Evolutionary conservation across 2,113 vertebrate species (phyloP), one percentile per base, ranked within the genome.

Genomic region (Scatophagus argus): DNA sequence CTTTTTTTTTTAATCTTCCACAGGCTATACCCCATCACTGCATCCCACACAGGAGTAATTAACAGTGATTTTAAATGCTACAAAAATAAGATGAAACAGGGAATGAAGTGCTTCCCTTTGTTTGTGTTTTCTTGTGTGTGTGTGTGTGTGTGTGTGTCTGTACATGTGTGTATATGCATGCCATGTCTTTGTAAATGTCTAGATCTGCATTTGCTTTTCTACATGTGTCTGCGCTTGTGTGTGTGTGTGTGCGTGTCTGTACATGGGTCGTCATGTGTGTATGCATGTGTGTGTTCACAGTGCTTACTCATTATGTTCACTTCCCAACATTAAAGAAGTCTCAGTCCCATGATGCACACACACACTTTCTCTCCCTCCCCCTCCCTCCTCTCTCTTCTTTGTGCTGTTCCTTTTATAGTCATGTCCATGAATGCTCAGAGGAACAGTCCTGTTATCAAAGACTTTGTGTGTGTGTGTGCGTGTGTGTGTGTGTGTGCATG

Each of bases 31-130:
- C 86, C 90, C 92, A 80, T 93, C 91, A 90, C 91, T 89, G 89
- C 84, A 70, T 90, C 87, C 88, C 92, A 89, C 90, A 84, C 85
- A 88, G 87, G 89, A 94, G 92, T 93, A 89, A 89, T 92, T 88
- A 90, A 94, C 93, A 92, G 90, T 91, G 92, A 93, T 90, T 93
- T 93, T 94, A 94, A 94, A 95, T 89, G 92, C 94, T 94, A 94
- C 94, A 95, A 95, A 95, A 95, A 95, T 94, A 95, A 93, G 93
- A 94, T 93, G 91, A 93, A 93, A 93, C 77, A 6, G 74, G 79
- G 80, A 90, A 90, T 74, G 73, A 87, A 88, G 89, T 88, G 82
- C 79, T 84, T 87, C 86, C 87, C 89, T 76, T 88, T 85, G 82
- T 84, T 89, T 75, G 76, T 88, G 74, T 87, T 65, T 88, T n/a